Base-by-base conservation (phyloP, 2,888 invertebrate genomes). In the Cephus runcator region DNA sequence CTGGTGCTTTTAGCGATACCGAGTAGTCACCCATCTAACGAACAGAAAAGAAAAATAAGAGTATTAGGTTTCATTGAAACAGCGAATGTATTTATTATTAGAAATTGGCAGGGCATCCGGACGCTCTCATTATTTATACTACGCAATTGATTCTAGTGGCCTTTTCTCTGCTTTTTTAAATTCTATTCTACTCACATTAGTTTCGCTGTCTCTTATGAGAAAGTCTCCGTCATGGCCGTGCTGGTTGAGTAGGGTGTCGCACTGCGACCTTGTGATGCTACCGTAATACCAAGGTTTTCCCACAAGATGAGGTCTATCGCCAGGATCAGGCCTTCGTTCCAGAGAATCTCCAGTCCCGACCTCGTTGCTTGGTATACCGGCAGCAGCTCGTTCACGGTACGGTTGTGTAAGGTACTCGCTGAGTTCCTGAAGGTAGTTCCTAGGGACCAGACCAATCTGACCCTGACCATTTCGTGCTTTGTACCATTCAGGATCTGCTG, bases 401-500 rank as follows among this genome's bases (percentile, higher is more conserved):
- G 97, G 96, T 91, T 96, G 96, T 84, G 97, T 95, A 90, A 97
- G 94, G 93, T 97, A 97, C 92, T 97, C 97, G 83, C 96, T 96
- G 82, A 97, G 93, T 93, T 97, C 97, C 94, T 98, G 97, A 88
- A 98, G 94, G 93, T 98, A 98, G 93, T 98, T 98, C 84, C 98
- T 93, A 69, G 99, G 99, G 88, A 99, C 98, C 86, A 99, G 95
- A 77, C 99, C 99, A 81, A 97, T 94, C 92, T 97, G 96, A 11
- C 99, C 99, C 91, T 96, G 95, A 77, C 95, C 95, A 93, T 99
- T 99, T 75, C 98, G 94, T 77, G 99, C 99, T 90, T 97, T 96
- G 94, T 96, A 98, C 99, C 99, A 99, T 93, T 99, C 99, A 12
- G 99, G 99, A 94, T 99, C 99, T 81, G 98, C 97, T 11, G 96